Conservation (phyloP, 2,113 vertebrate species). For the Micronycteris hirsuta region DNA sequence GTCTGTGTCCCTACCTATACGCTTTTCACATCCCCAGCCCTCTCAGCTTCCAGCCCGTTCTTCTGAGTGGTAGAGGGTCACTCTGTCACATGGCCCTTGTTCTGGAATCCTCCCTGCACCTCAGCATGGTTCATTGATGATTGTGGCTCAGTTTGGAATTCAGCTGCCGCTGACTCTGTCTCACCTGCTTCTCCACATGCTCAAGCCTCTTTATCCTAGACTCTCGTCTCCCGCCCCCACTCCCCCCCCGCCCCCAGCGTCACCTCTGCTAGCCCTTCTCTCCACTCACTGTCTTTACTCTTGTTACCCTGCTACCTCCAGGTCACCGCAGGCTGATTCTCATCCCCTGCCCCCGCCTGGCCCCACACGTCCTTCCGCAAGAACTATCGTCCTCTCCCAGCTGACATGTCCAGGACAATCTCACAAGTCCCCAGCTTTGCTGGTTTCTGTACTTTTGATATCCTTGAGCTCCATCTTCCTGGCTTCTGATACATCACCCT, state of each 20-base stretch:
- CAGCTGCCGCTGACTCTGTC: background rate
- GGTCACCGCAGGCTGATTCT: background rate
- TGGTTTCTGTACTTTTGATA: background rate
- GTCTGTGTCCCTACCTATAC: background rate
- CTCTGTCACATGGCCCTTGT: background rate
- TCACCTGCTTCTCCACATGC: fast-evolving
- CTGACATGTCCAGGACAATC: background rate
- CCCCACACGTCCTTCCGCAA: background rate
- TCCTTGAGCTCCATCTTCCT: background rate
- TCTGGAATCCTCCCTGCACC: background rate
- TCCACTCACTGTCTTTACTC: background rate
- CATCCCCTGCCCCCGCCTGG: too few species aligned
- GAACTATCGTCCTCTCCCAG: background rate
- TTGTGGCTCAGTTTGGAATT: background rate
- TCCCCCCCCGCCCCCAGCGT: background rate
- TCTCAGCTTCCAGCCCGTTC: background rate
- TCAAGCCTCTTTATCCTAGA: background rate
- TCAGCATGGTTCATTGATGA: background rate
- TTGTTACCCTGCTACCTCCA: background rate
- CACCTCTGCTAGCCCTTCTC: background rate
- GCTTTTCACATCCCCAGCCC: background rate
- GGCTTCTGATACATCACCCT: background rate
- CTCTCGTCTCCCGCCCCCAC: too few species aligned
- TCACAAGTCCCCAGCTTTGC: background rate
- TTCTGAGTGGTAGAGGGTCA: background rate